Evolutionary conservation across 2,113 vertebrate genomes (phyloP).

Genomic region (Lasiurus borealis): DNA sequence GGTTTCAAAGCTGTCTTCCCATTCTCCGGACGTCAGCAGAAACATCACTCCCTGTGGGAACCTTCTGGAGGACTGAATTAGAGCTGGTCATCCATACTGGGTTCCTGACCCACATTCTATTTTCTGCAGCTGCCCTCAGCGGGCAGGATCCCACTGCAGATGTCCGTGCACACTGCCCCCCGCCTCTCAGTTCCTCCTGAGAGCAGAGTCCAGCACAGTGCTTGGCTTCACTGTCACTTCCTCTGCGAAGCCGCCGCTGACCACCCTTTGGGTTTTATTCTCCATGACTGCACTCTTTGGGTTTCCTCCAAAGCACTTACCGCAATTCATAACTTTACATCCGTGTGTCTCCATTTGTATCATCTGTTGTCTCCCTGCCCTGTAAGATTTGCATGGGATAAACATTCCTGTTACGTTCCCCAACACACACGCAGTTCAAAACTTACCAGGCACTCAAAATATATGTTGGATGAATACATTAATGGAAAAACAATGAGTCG

Average conservation of each 20-base stretch:
- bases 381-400: not conserved
- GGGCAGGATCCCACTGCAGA: not conserved
- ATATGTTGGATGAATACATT: not conserved
- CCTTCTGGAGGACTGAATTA: not conserved
- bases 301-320: not conserved
- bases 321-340: not conserved
- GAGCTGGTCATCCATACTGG: not conserved
- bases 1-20: not conserved
- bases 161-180: rapidly evolving
- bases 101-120: not conserved
- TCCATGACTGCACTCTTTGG: not conserved
- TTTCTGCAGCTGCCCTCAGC: not conserved
- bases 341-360: not conserved
- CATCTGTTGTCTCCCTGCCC: not conserved
- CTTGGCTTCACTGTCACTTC: not conserved
- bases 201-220: not conserved
- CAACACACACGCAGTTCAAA: not conserved
- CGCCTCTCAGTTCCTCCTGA: not conserved
- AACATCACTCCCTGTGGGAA: not conserved
- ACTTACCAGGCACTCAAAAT: not conserved
- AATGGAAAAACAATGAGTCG: not conserved
- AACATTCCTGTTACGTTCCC: not conserved
- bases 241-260: not conserved
- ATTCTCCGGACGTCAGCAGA: not conserved
- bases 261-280: not conserved